A percentile compares a stretch with the other conserved stretches of the same genome.
phyloP scores from a whole-genome alignment of 2,113 vertebrate genomes.

The Urocitellus parryii region DNA sequence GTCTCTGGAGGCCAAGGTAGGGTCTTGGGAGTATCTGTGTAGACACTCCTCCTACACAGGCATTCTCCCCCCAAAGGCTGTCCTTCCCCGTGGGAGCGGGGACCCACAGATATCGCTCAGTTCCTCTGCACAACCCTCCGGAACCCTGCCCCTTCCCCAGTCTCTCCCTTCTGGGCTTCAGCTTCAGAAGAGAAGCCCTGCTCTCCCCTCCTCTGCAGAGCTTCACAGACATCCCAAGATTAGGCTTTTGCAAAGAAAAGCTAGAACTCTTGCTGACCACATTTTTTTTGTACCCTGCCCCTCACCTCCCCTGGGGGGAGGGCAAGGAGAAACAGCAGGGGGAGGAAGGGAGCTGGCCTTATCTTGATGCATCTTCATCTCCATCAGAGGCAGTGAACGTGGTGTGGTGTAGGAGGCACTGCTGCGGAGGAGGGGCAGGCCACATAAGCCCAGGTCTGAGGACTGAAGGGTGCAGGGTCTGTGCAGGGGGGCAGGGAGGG shows the following conservation, averaged over 20 bases:
- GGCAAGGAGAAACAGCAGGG: not conserved
- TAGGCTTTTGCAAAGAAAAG: not conserved
- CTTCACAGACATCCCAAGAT: not conserved
- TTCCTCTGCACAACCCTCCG: not conserved
- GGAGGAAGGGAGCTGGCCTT: not conserved
- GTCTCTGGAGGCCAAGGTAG: not conserved
- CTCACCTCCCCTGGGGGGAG: not conserved
- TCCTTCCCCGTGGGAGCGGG: not conserved
- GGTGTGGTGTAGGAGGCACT: not conserved
- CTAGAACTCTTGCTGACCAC: not conserved
- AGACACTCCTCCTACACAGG: not conserved
- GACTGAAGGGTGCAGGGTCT: not conserved
- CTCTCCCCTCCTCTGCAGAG: not conserved
- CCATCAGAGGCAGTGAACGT: not conserved
- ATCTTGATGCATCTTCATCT: not conserved
- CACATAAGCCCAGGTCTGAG: not conserved
- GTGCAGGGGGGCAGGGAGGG: not conserved
- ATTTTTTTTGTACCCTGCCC: not conserved
- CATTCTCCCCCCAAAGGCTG: not conserved
- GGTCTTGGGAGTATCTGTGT: not conserved
- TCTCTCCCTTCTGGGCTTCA: not conserved
- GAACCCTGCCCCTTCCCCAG: no score
- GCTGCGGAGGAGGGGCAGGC: rapidly evolving
- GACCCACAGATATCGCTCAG: not conserved
- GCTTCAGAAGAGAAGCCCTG: not conserved